Percentiles rank a stretch among this genome's conserved stretches.
These are phyloP conservation scores for Drosophila albomicans DNA, from an alignment of 1,140 invertebrate species.

Conservation along the genomic window DNA sequence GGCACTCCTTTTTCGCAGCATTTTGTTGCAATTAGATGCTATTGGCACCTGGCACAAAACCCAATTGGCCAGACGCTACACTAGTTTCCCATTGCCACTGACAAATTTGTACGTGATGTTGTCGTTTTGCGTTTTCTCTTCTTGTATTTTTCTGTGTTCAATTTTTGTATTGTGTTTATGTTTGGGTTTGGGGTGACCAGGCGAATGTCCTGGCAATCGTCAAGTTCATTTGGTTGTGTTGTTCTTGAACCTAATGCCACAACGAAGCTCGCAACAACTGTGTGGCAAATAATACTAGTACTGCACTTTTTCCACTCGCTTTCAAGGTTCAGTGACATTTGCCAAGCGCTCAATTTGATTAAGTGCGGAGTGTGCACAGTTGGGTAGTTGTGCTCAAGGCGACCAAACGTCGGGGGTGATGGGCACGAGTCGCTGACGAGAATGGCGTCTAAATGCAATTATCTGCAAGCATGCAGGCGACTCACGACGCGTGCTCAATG, in stretches of 20 bases:
- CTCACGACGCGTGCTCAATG: conserved; percentile 59
- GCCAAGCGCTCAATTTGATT: conserved; percentile 76
- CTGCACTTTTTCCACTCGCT: conserved; percentile 18
- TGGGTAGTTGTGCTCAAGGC: conserved; percentile 23
- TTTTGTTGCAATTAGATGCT: conserved; percentile 33
- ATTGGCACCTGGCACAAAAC: conserved; percentile 28
- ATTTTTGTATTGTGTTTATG: conserved; percentile 15
- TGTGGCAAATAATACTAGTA: conserved; percentile 66
- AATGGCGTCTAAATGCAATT: conserved; percentile 74
- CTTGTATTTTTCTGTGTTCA: background rate
- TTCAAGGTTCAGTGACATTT: conserved; percentile 78
- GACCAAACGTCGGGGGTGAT: background rate
- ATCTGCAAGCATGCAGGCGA: conserved; percentile 60
- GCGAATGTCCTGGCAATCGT: conserved; percentile 78
- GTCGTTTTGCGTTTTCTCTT: conserved; percentile 12
- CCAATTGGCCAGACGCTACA: conserved; percentile 37
- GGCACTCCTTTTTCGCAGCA: conserved; percentile 26
- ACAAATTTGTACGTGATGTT: conserved; percentile 57
- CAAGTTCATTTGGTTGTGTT: conserved; percentile 70
- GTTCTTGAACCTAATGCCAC: conserved; percentile 74
- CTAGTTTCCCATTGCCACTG: conserved; percentile 44
- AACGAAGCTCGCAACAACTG: conserved; percentile 48
- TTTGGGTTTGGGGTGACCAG: conserved; percentile 25
- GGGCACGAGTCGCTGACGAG: conserved; percentile 13
- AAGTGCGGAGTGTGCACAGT: conserved; percentile 56